Base-by-base conservation (phyloP, 2,113 vertebrate species). In the Oxyura jamaicensis region DNA sequence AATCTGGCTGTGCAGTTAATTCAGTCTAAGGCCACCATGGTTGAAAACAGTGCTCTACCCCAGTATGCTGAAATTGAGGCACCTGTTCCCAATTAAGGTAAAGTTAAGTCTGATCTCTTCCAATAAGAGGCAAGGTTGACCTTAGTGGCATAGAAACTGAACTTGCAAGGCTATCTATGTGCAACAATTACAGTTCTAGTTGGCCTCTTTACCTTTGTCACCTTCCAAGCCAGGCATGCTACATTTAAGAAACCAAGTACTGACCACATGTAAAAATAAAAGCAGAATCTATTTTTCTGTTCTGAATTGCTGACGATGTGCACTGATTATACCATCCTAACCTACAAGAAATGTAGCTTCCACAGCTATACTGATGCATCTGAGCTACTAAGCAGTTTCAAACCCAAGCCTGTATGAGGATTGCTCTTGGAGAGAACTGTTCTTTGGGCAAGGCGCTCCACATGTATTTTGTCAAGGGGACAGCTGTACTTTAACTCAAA, bases 401-500 rank as follows among this genome's bases (percentile, higher is more conserved):
- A 88, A 94, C 65, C 28, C 10, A 84, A 83, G 39, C 52, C 53
- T 76, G 6, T 35, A 41, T 65, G 58, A 83, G 36, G 88, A 55
- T 11, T 90, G 48, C 39, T 92, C 48, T 86, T 79, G 17, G 25
- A 63, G 11, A 58, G 72, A 44, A 28, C 10, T 44, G 50, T 41
- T 75, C 15, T n/a, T 59, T 20, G 22, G 46, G 20, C 36, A 59
- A 59, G n/a, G 35, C 44, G 41, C 59, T 86, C 42, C 20, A 56
- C 8, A 2, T 48, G 17, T 6, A 35, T 67, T 85, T 73, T 53
- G 62, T 67, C 41, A 83, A 67, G 71, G 26, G 84, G 74, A 95
- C 65, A 93, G n/a, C 28, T 87, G 46, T 81, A 72, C 63, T 91
- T 91, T 59, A 95, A 78, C 31, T 91, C n/a, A 74, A 84, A 74